Conservation (phyloP, 1,140 invertebrate genomes). For the Diachasma alloeum region DNA sequence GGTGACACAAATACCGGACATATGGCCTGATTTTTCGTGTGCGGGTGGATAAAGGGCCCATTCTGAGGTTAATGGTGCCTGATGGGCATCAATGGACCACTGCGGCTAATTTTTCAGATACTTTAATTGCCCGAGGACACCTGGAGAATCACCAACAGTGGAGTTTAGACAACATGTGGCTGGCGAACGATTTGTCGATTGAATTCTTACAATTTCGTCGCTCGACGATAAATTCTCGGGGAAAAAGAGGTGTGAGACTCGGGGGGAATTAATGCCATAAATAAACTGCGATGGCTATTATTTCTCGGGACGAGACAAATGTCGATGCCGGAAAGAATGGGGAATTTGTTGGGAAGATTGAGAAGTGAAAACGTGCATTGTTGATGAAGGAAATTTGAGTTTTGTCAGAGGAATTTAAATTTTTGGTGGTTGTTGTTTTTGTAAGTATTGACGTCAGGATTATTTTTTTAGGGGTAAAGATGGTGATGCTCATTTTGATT, state of each 20-base stretch:
- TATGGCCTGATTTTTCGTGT: neutral
- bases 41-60: neutral
- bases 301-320: neutral
- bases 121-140: slow-evolving; percentile 46
- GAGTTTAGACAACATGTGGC: neutral
- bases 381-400: too few species aligned
- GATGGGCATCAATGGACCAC: slow-evolving; percentile 41
- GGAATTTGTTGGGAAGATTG: too few species aligned
- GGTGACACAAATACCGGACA: neutral
- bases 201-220: neutral
- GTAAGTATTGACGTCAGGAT: too few species aligned
- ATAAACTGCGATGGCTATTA: slow-evolving; percentile 46
- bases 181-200: neutral
- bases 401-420: too few species aligned
- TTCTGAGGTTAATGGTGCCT: neutral
- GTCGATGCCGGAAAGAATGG: neutral
- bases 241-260: slow-evolving; percentile 48
- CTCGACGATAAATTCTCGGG: slow-evolving; percentile 40
- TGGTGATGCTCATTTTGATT: too few species aligned
- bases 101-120: slow-evolving; percentile 48
- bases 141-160: slow-evolving; percentile 38
- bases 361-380: too few species aligned
- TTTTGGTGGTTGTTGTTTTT: too few species aligned
- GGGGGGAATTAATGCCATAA: slow-evolving; percentile 61
- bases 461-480: too few species aligned